Conservation (phyloP, 2,797 vertebrate genomes). For the Hydrolagus colliei region DNA sequence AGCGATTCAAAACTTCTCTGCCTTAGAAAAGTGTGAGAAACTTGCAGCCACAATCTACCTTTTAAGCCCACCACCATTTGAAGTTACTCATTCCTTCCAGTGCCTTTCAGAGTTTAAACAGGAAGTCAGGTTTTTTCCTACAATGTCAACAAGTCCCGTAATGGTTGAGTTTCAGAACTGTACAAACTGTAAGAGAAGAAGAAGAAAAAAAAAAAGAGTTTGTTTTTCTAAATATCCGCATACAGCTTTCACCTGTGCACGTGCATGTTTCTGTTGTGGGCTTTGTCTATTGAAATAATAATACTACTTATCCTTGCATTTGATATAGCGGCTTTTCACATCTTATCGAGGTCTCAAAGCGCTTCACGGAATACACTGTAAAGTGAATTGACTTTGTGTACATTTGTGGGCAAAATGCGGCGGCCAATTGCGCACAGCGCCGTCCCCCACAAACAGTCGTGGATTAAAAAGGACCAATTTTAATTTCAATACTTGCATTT, state of each 20-base stretch:
- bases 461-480: too few relatives aligned
- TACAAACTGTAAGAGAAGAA: not conserved
- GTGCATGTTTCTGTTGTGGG: not conserved
- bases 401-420: too few relatives aligned
- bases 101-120: slow-evolving; percentile 79
- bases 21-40: slow-evolving; percentile 57
- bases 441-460: too few relatives aligned
- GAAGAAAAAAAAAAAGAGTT: not conserved
- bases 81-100: slow-evolving; percentile 85
- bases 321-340: too few relatives aligned
- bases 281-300: not conserved
- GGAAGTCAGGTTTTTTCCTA: slow-evolving; percentile 75
- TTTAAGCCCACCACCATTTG: slow-evolving; percentile 59
- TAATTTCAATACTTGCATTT: too few relatives aligned
- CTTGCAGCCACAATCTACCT: slow-evolving; percentile 69
- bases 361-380: too few relatives aligned
- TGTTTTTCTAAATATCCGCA: not conserved
- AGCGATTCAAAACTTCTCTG: slow-evolving; percentile 60
- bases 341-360: too few relatives aligned
- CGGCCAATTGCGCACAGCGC: too few relatives aligned
- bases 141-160: slow-evolving; percentile 63
- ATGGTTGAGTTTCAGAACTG: slow-evolving; percentile 36
- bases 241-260: not conserved
- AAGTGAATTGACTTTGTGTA: too few relatives aligned
- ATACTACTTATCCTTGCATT: not conserved